Base-by-base conservation (phyloP, 2,113 vertebrate genomes). In the Oncorhynchus mykiss region DNA sequence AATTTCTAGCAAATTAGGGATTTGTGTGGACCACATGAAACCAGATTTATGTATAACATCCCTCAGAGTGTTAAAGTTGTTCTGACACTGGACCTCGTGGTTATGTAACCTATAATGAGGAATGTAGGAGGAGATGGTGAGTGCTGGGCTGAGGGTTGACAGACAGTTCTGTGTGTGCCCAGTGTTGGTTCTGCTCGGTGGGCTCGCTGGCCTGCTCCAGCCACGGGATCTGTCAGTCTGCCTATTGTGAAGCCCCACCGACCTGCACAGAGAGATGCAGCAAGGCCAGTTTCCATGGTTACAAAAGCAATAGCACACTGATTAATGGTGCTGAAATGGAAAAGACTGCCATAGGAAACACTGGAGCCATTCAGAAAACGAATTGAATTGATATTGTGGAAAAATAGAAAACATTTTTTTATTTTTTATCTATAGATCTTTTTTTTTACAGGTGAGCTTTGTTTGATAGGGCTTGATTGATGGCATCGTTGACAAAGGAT, bases 211-310 rank as follows among this genome's bases (percentile, higher is more conserved):
- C 87, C 87, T 74, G 76, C 82, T 70, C 78, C 78, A 83, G 78
- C 85, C 79, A 70, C 79, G 13, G 76, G 82, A 87, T 77, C 85
- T 68, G 67, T 86, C 84, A 71, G 78, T 75, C 80, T 75, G 82
- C 39, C 67, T 75, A 78, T 80, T 87, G 83, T 82, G 78, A 62
- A 77, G 73, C 57, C 59, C 70, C 68, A 73, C 77, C 84, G 81
- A 86, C 83, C 86, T 78, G 76, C 24, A 29, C 65, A 8, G 60
- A 84, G 86, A 84, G 86, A 92, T 90, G 86, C 90, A 87, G 91
- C 87, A 85, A 85, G 90, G 87, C 86, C 87, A 92, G 93, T 94
- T 94, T 90, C 93, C 92, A 94, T 94, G 93, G 93, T 85, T 89
- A 94, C 93, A 86, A 88, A 90, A 86, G 92, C 88, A 87, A 87